Evolutionary conservation across 2,888 invertebrate species (phyloP).

Genomic region (Phortica okadai): DNA sequence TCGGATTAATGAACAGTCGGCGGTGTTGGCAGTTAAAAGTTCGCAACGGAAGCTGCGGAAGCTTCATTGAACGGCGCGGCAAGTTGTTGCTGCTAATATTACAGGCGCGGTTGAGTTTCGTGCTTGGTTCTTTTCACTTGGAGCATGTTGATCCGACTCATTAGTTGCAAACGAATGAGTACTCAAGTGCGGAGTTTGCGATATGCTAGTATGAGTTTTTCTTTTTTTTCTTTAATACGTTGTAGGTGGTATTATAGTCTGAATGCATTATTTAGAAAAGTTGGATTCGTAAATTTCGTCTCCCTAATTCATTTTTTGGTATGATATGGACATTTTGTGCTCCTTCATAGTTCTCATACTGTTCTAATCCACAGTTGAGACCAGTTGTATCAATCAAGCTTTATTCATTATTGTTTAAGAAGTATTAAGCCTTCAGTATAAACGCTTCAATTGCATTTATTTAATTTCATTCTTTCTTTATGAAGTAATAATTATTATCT

Average conservation of each 20-base stretch:
- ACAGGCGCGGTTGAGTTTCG: constrained; percentile 1
- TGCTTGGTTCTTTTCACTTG: constrained; percentile 31
- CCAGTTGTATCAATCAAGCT: no score
- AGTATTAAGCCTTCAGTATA: no score
- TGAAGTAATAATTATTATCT: background rate
- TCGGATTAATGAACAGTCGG: constrained; percentile 73
- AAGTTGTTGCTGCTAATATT: constrained; percentile 26
- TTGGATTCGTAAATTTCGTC: no score
- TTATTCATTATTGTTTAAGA: no score
- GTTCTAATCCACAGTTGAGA: no score
- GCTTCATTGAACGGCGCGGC: background rate
- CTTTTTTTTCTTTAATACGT: background rate
- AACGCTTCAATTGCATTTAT: no score
- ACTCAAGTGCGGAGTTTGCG: constrained; percentile 59
- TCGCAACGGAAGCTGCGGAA: background rate
- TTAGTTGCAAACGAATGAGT: constrained; percentile 72
- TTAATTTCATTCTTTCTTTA: no score
- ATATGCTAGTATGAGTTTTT: background rate
- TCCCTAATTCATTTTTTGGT: no score
- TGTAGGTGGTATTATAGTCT: background rate
- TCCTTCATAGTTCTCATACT: no score
- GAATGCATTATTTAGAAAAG: constrained; percentile 54
- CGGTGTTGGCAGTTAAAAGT: constrained; percentile 44
- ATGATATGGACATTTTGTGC: no score
- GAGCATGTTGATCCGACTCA: constrained; percentile 72